Base-by-base conservation (phyloP, 2,113 vertebrate genomes). In the Lutjanus erythropterus region DNA sequence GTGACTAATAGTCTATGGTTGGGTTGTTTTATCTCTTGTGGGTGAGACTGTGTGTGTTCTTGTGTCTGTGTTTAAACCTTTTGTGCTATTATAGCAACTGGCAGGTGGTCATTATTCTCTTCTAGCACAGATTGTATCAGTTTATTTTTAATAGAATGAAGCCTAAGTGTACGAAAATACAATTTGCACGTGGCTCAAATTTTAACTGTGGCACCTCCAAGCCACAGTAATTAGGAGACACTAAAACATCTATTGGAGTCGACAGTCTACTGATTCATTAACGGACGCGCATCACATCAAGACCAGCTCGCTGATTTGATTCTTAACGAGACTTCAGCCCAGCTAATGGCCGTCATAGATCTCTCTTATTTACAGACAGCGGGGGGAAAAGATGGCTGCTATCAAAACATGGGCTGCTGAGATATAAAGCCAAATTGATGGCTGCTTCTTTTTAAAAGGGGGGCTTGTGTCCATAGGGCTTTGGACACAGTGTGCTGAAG, bases 321-420 rank as follows among this genome's bases (percentile, higher is more conserved):
- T 76, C 81, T 80, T 85, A 86, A 91, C 85, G 72, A 86, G 86
- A 69, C 79, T 86, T 80, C 66, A 80, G 71, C 55, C 67, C 12
- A 27, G 61, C 84, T 92, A 87, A 91, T 90, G 88, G 83, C 83
- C 64, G 2, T 71, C 85, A 86, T 89, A 78, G 84, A 89, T 93
- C 88, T 89, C 71, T 80, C 64, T 87, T 88, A 85, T 87, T 85
- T 81, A 82, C 70, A 77, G 55, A 69, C 46, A 19, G 70, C 52
- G 21, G 44, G 21, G 44, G 12, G 9, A 64, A 71, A 67, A 79
- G 44, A 67, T 81, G 70, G 66, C 47, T 59, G 35, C 82, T 85
- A 81, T 81, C 66, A 75, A 88, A 89, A 86, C 70, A 65, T 3
- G 29, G 56, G 39, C 42, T 12, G 10, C 29, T 39, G 74, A 69